Evolutionary conservation across 2,797 vertebrate species (phyloP), one percentile per base, ranked within the genome.

Genomic region (Rhabdophis nuchalis): DNA sequence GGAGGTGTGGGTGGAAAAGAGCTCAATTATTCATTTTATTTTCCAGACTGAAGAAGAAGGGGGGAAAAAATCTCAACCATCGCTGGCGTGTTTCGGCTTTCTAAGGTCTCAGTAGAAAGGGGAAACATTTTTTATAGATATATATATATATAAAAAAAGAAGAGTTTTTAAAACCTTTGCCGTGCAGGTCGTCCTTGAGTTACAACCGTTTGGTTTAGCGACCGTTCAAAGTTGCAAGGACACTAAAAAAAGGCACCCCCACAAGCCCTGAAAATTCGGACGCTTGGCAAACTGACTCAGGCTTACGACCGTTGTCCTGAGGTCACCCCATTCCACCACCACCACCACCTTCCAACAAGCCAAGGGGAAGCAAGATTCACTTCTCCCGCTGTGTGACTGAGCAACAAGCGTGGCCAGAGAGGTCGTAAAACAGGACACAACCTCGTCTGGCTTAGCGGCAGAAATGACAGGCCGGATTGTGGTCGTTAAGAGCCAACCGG

Each of bases 11-110:
- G 52, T 87, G 57, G 53, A 64, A 91, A 91, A 91, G 41, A 23
- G 92, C 94, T 90, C 94, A 92, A 95, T 92, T 87, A 25, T 87
- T 91, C 60, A 91, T 91, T 64, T 86, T 41, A 1, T 50, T 92
- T 92, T 72, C 2, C 12, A 29, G 82, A 86, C 87, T 9, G 56
- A 8, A 82, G 46, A 86, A 86, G 13, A 72, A 5, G 54, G 46
- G 5, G 68, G 10, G 58, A 92, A 16, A 85, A 16, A 32, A 77
- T 50, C 89, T 85, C 88, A 9, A 20, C 14, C 7, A 53, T 77
- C 54, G n/a, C 92, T 82, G 27, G 92, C 50, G 77, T 11, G 87
- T 92, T 50, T 14, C 92, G 85, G 56, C 94, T 91, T n/a, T 86
- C 13, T 85, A 16, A 20, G 10, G 29, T 91, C 29, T 56, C 16